These are phyloP conservation scores for Lacanobia oleracea DNA, from an alignment of 2,888 invertebrate species.

Conservation along the genomic window DNA sequence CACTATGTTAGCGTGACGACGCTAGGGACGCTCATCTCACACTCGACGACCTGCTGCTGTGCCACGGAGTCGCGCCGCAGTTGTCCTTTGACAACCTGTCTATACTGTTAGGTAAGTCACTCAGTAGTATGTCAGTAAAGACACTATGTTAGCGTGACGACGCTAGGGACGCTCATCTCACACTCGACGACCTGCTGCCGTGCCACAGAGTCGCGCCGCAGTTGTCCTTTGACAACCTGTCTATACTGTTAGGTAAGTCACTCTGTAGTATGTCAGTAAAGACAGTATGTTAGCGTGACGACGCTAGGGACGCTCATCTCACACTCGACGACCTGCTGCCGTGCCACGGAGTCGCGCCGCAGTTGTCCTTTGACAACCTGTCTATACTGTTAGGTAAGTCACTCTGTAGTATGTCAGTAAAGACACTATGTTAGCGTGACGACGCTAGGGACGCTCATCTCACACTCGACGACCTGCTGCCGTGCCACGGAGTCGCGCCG, in stretches of 20 bases:
- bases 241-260: slow-evolving; percentile 94
- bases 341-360: slow-evolving; percentile 92
- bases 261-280: background rate
- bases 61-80: slow-evolving; percentile 92
- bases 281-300: slow-evolving; percentile 94
- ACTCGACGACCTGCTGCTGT: slow-evolving; percentile 95
- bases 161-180: slow-evolving; percentile 93
- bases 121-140: slow-evolving; percentile 61
- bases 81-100: slow-evolving; percentile 96
- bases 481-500: slow-evolving; percentile 93
- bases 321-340: slow-evolving; percentile 95
- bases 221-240: slow-evolving; percentile 95
- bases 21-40: slow-evolving; percentile 93
- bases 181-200: slow-evolving; percentile 95
- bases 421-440: slow-evolving; percentile 93
- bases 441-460: slow-evolving; percentile 94
- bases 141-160: slow-evolving; percentile 95
- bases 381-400: slow-evolving; percentile 95
- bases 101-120: slow-evolving; percentile 94
- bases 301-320: slow-evolving; percentile 94
- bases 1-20: slow-evolving; percentile 95
- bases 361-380: slow-evolving; percentile 95
- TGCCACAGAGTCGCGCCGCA: slow-evolving; percentile 93
- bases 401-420: background rate
- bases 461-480: slow-evolving; percentile 94